Evolutionary conservation across 2,113 vertebrate genomes (phyloP).

Genomic region (Gracilinanus agilis): DNA sequence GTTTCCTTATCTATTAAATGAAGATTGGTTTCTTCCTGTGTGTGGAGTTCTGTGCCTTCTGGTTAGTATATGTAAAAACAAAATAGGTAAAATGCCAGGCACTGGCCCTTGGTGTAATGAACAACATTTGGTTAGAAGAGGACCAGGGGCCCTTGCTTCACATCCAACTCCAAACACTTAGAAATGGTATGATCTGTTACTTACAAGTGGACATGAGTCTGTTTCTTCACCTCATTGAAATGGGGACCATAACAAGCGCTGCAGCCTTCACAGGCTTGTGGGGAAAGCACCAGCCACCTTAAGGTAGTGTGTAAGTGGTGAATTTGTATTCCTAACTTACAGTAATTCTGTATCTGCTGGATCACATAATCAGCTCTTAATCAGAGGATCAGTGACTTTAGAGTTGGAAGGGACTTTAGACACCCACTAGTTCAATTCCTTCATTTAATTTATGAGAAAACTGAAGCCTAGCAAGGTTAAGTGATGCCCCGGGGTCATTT

Average conservation of each 20-base stretch:
- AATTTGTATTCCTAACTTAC: background rate
- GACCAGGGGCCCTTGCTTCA: too few relatives aligned
- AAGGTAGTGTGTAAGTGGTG: background rate
- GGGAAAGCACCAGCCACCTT: background rate
- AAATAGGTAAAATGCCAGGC: background rate
- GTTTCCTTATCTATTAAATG: background rate
- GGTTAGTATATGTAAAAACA: background rate
- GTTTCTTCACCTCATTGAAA: too few relatives aligned
- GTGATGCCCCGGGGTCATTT: background rate
- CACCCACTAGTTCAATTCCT: background rate
- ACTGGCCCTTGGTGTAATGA: background rate
- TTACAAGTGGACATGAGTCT: too few relatives aligned
- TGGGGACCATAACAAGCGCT: too few relatives aligned
- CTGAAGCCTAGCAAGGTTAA: background rate
- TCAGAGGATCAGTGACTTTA: background rate
- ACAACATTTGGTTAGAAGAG: too few relatives aligned
- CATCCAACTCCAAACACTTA: too few relatives aligned
- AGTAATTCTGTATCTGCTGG: background rate
- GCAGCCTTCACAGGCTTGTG: too few relatives aligned
- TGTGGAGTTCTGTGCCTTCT: background rate
- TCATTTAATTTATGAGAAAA: background rate
- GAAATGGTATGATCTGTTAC: too few relatives aligned
- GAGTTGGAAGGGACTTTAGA: background rate
- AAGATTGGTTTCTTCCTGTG: background rate
- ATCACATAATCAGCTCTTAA: background rate